Percentiles rank a stretch among this genome's conserved stretches.
These are phyloP conservation scores for Pseudococcus jackbeardsleyi DNA, from an alignment of 2,888 invertebrate genomes.

Conservation along the genomic window DNA sequence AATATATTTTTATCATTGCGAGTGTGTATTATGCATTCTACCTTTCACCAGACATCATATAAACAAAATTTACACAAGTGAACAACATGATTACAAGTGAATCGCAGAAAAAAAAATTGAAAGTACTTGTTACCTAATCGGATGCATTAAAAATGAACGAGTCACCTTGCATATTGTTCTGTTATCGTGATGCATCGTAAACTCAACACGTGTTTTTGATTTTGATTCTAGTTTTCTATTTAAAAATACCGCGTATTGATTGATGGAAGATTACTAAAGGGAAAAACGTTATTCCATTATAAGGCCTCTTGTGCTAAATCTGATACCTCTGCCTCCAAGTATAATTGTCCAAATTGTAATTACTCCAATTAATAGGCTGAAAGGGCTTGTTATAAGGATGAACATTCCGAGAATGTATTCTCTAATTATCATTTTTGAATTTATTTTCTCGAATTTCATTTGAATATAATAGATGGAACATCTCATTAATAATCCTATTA, in stretches of 20 bases:
- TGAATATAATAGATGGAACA: constrained; percentile 33
- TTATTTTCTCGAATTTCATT: constrained; percentile 2
- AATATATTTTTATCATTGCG: constrained; percentile 19
- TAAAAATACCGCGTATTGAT: background rate
- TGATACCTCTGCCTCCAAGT: background rate
- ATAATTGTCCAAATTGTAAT: background rate
- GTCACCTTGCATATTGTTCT: background rate
- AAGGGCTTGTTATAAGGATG: background rate
- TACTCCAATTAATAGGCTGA: background rate
- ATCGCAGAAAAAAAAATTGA: background rate
- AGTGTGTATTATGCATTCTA: background rate
- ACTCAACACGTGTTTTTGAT: background rate
- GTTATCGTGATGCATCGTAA: background rate
- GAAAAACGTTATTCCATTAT: background rate
- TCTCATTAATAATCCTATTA: constrained; percentile 45
- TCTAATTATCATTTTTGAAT: constrained; percentile 26
- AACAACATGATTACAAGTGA: background rate
- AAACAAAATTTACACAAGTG: background rate
- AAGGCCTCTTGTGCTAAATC: background rate
- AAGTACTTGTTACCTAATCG: background rate
- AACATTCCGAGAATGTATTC: background rate
- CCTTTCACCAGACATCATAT: background rate
- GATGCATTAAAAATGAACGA: background rate
- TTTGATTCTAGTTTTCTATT: background rate
- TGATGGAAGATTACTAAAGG: background rate